Evolutionary conservation across 2,888 invertebrate species (phyloP), one percentile per base, ranked within the genome.

Genomic region (Lasioglossum villosulum): DNA sequence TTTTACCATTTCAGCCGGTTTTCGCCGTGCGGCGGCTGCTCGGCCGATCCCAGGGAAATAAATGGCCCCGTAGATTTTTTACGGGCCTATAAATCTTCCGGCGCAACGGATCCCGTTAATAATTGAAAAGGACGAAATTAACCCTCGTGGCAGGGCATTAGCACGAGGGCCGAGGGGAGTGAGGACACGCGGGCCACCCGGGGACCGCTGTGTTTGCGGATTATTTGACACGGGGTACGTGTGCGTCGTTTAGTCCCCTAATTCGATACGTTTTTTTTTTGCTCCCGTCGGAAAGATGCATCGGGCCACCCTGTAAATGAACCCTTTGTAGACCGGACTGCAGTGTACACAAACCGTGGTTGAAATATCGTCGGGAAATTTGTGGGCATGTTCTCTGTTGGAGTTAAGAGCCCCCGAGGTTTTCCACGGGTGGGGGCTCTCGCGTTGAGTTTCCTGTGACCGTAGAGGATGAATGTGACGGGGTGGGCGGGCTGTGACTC

Each of bases 51-150:
- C 16, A 4, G 2, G 42, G 59, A 82, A 80, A 75, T n/a, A 72
- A 37, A 82, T 39, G 66, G 4, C 59, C 45, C 77, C 1, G 39
- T 48, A 27, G 27, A 27, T 2, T 39, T 39, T 52, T 78, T 78
- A 59, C 74, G 70, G 39, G 27, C 30, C 27, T 75, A 73, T 88
- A 86, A 86, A 86, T 87, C 73, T 78, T 66, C 5, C 30, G 39
- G 39, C 39, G 42, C 23, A 70, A 16, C 73, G 87, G 78, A 76
- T 59, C 82, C 52, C 79, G 68, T 86, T 80, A 83, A 86, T 88
- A 87, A 87, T 87, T 85, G 83, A 88, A 88, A 75, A 80, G 81
- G 66, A 77, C 56, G 79, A 81, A 83, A 87, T 86, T 86, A 83
- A 88, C 78, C 83, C 86, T n/a, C 23, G 63, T 14, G 68, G 77